Evolutionary conservation across 2,888 invertebrate species (phyloP).

Genomic region (Ligdia adustata): DNA sequence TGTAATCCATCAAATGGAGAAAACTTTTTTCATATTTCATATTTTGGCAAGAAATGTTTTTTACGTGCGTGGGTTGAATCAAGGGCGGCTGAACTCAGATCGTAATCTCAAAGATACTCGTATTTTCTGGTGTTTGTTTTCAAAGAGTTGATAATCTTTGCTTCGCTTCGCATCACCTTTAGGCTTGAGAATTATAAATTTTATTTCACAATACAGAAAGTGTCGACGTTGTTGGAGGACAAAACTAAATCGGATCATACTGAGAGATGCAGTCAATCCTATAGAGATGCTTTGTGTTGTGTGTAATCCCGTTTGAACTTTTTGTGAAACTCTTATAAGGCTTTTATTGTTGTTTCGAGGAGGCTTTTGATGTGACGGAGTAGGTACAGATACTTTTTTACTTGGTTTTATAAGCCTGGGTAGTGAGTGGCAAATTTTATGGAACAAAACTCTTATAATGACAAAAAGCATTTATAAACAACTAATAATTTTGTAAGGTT

Average conservation of each 20-base stretch:
- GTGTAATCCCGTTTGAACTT: constrained; percentile 31
- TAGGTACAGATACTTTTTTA: no score
- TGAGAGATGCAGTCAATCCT: constrained; percentile 25
- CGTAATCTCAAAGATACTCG: constrained; percentile 13
- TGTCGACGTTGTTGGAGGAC: constrained; percentile 18
- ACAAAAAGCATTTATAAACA: no score
- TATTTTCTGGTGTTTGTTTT: constrained; percentile 19
- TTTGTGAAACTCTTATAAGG: constrained; percentile 19
- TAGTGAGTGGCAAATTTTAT: no score
- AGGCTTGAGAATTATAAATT: not conserved
- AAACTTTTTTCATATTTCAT: no score
- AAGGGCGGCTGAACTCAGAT: not conserved
- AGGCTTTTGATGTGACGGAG: constrained; percentile 1
- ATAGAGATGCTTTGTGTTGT: constrained; percentile 20
- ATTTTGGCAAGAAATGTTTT: no score
- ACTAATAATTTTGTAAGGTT: no score
- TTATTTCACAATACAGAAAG: constrained; percentile 17
- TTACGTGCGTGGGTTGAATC: no score
- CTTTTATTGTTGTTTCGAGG: constrained; percentile 12
- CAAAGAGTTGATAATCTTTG: constrained; percentile 20
- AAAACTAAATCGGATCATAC: constrained; percentile 33
- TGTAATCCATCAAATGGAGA: no score
- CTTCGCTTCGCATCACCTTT: constrained; percentile 12
- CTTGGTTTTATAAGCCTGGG: no score
- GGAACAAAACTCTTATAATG: no score